Percentiles rank a stretch among this genome's conserved stretches.
These are phyloP conservation scores for Phortica variegata DNA, from an alignment of 1,140 invertebrate genomes.

Conservation along the genomic window DNA sequence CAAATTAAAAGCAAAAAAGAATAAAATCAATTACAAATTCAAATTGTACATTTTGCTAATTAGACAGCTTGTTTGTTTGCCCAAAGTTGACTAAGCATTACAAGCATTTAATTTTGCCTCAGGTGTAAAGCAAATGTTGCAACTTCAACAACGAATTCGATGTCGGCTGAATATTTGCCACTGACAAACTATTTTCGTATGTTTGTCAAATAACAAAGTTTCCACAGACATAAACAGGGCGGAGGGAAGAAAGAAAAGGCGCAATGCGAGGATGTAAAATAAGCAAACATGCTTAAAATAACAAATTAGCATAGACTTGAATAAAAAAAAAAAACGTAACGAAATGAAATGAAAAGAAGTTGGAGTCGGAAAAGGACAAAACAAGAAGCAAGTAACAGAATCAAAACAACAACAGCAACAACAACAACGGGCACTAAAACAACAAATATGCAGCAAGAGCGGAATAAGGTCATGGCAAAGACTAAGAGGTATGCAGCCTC, in stretches of 20 bases:
- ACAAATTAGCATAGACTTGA: slow-evolving; percentile 54
- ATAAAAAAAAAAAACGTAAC: too few relatives aligned
- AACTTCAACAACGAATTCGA: background rate
- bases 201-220: too few relatives aligned
- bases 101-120: slow-evolving; percentile 32
- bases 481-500: too few relatives aligned
- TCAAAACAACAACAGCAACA: too few relatives aligned
- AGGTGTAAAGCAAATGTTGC: slow-evolving; percentile 24
- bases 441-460: too few relatives aligned
- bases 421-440: too few relatives aligned
- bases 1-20: too few relatives aligned
- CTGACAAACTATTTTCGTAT: slow-evolving; percentile 5
- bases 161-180: slow-evolving; percentile 1
- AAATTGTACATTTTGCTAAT: slow-evolving; percentile 49
- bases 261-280: slow-evolving; percentile 8
- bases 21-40: slow-evolving; percentile 39
- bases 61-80: slow-evolving; percentile 48
- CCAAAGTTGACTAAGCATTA: slow-evolving; percentile 8
- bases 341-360: too few relatives aligned
- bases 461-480: too few relatives aligned
- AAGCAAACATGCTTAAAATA: slow-evolving; percentile 55
- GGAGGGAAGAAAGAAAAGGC: slow-evolving; percentile 1
- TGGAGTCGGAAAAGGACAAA: too few relatives aligned
- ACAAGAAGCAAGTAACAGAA: too few relatives aligned
- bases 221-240: slow-evolving; percentile 3